phyloP scores from a whole-genome alignment of 2,113 vertebrate species.

The Hystrix brachyura region DNA sequence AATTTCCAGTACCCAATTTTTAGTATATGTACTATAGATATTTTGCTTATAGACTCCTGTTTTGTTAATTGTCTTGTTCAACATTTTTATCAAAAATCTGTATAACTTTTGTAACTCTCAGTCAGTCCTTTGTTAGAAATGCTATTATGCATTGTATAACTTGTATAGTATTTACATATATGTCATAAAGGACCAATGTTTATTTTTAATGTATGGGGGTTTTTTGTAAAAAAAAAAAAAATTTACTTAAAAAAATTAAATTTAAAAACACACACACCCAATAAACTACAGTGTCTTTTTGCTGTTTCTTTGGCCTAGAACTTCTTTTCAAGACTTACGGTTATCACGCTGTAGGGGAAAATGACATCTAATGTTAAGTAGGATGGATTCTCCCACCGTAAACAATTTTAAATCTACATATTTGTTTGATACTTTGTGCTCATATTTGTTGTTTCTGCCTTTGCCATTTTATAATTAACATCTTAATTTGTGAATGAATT shows the following conservation, averaged over 20 bases:
- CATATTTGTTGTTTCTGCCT: constrained; percentile 68
- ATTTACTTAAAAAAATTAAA: too few species aligned
- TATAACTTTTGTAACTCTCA: constrained; percentile 65
- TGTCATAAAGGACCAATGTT: constrained; percentile 61
- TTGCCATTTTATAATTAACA: constrained; percentile 70
- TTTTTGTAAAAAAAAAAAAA: constrained; percentile 69
- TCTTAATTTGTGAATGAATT: constrained; percentile 58
- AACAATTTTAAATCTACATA: constrained; percentile 50
- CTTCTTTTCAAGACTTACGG: constrained; percentile 72
- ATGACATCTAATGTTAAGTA: constrained; percentile 59
- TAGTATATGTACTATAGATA: constrained; percentile 55
- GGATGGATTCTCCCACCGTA: constrained; percentile 41
- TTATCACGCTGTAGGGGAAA: constrained; percentile 50
- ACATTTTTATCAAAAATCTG: constrained; percentile 55
- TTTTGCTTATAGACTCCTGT: constrained; percentile 13
- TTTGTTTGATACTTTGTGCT: constrained; percentile 67
- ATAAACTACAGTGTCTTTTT: too few species aligned
- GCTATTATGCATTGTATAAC: constrained; percentile 70
- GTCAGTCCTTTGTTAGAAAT: constrained; percentile 63
- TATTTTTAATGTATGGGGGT: constrained; percentile 63
- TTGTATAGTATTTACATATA: constrained; percentile 62
- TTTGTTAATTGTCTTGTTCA: constrained; percentile 72
- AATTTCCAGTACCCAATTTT: constrained; percentile 54
- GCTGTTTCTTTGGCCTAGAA: too few species aligned
- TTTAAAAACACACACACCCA: too few species aligned